Base-by-base conservation (phyloP, 2,113 vertebrate genomes). In the Pionites leucogaster region DNA sequence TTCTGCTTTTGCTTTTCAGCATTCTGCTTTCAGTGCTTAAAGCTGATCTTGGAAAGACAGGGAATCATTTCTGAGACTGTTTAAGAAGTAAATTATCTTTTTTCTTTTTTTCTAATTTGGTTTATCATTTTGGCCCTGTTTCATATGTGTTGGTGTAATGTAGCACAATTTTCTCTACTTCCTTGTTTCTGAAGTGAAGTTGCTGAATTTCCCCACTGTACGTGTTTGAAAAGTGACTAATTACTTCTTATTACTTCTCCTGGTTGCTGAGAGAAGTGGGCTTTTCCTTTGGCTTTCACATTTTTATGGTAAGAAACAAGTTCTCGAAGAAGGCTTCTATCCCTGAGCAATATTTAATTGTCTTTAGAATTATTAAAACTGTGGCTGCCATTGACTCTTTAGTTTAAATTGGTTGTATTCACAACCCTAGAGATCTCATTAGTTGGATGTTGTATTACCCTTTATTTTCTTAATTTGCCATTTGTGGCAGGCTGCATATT, bases 391-490 rank as follows among this genome's bases (percentile, higher is more conserved):
- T 84, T 82, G 69, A 70, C 35, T 84, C 7, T 9, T 74, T 92
- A 49, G 41, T 76, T 94, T 94, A 94, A 91, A 95, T 91, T 88
- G 69, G 69, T 70, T 92, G 52, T 50, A 42, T 52, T 85, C 31
- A 5, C 70, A 41, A 33, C 77, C 93, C 93, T 53, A 46, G 91
- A 80, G 86, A 71, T 95, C 88, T 96, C 69, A 91, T 96, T 96
- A 96, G 75, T 15, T 91, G 83, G 41, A 68, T 82, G 81, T 79
- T 87, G 24, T 37, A 65, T 76, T 82, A 69, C 23, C 24, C 9
- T 76, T 90, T 88, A 74, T 93, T 96, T 94, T 62, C 83, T 92
- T 93, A 92, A 93, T 82, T 96, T 92, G 53, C 25, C 33, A 9
- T 85, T 87, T 95, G 81, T 59, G 62, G 22, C 83, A 91, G 83